phyloP scores from a whole-genome alignment of 2,113 vertebrate genomes.

The Monarcha castaneiventris region DNA sequence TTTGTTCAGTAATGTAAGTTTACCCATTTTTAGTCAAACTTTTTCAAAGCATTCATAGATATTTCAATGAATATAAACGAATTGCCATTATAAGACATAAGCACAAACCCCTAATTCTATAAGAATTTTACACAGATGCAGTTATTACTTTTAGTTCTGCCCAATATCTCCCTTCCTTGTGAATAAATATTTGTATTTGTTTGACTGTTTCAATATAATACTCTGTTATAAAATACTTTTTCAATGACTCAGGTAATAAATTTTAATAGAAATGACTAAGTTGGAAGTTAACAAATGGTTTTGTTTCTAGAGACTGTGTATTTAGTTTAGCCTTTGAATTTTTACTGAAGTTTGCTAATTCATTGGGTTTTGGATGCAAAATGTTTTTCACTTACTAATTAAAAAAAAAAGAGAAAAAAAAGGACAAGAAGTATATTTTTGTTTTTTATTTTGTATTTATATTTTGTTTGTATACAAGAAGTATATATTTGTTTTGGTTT shows the following conservation, averaged over 20 bases:
- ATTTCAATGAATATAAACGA: background rate
- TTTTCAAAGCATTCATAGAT: background rate
- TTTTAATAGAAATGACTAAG: background rate
- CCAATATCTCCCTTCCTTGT: background rate
- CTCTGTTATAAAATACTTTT: background rate
- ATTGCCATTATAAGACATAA: background rate
- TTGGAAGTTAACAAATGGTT: background rate
- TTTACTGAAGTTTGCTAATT: background rate
- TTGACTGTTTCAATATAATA: background rate
- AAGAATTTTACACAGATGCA: background rate
- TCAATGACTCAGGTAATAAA: background rate
- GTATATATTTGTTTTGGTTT: background rate
- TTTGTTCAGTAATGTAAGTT: background rate
- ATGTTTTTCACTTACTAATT: background rate
- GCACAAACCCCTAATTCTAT: background rate
- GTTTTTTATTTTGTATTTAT: no score
- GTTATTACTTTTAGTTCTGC: background rate
- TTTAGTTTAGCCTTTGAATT: background rate
- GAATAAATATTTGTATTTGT: background rate
- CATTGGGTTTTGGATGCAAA: accelerated
- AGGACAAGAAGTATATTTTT: accelerated
- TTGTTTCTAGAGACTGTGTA: background rate
- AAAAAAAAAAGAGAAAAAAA: background rate
- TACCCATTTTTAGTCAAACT: background rate
- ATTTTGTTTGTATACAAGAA: no score